Evolutionary conservation across 2,797 vertebrate species (phyloP), one percentile per base, ranked within the genome.

Genomic region (Propithecus deckenii): DNA sequence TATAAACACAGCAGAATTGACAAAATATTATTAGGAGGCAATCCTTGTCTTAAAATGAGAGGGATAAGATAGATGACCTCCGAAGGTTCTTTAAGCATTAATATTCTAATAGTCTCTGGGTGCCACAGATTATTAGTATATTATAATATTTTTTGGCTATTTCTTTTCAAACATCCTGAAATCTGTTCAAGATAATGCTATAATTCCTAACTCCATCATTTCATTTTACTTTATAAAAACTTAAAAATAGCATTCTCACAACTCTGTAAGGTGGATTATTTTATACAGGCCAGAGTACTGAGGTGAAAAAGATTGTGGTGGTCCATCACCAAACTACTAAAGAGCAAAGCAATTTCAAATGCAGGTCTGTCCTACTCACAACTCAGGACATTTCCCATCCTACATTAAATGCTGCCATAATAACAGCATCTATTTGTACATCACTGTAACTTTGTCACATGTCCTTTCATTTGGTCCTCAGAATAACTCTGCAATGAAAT

Each of bases 91-190:
- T 65, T 46, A 59, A 63, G 50, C 9, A 76, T 41, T 55, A 86
- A 65, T 7, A 57, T 81, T 85, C 89, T 93, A 94, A 20, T 81
- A 78, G 43, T 88, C 28, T 84, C 48, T 18, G 18, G 8, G 11
- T 72, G 63, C 17, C 63, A 67, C 17, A 18, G 32, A 67, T 67
- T 35, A 35, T 67, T 67, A 67, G 63, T n/a, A 67, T 67, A 35
- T 67, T 67, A 32, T 35, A 67, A 35, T 35, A 91, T 25, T n/a
- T 30, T 78, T 55, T 69, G 32, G 35, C 10, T 91, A 43, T 89
- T 91, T 91, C 63, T 94, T 94, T 91, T 52, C 79, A 67, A 72
- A 46, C 32, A 96, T 96, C 57, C 84, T 79, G n/a, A 89, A 89
- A 86, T 75, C 46, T 65, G 23, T 48, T 91, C 35, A 86, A 74